Percentiles rank a stretch among this genome's conserved stretches.
Conservation (phyloP, 2,113 vertebrate genomes). For the Murina feae region DNA sequence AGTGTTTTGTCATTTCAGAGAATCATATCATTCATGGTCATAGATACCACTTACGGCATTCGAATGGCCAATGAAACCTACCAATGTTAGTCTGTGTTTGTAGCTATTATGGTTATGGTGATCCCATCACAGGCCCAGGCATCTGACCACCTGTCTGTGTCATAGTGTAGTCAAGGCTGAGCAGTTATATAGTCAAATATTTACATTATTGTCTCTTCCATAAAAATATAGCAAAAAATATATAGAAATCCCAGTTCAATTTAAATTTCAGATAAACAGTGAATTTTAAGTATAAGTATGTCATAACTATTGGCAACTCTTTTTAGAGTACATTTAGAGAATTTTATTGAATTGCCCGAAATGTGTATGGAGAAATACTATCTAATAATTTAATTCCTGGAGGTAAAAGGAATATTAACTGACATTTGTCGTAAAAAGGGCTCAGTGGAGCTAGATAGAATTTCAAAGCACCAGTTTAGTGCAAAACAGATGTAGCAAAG, state of each 20-base stretch:
- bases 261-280: constrained; percentile 20
- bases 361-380: background rate
- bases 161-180: background rate
- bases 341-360: background rate
- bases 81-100: background rate
- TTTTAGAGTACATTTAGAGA: background rate
- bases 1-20: background rate
- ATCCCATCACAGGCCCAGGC: background rate
- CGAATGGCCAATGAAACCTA: background rate
- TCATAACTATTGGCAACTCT: background rate
- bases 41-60: background rate
- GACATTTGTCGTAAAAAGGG: background rate
- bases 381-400: background rate
- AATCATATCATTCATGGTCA: background rate
- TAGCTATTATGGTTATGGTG: background rate
- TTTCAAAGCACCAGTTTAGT: background rate
- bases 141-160: background rate
- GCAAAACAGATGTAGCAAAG: background rate
- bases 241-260: background rate
- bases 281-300: background rate
- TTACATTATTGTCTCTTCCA: background rate
- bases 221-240: background rate
- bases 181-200: background rate
- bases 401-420: background rate
- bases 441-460: background rate